Evolutionary conservation across 2,797 vertebrate species (phyloP), one percentile per base, ranked within the genome.

Genomic region (Dallia pectoralis): DNA sequence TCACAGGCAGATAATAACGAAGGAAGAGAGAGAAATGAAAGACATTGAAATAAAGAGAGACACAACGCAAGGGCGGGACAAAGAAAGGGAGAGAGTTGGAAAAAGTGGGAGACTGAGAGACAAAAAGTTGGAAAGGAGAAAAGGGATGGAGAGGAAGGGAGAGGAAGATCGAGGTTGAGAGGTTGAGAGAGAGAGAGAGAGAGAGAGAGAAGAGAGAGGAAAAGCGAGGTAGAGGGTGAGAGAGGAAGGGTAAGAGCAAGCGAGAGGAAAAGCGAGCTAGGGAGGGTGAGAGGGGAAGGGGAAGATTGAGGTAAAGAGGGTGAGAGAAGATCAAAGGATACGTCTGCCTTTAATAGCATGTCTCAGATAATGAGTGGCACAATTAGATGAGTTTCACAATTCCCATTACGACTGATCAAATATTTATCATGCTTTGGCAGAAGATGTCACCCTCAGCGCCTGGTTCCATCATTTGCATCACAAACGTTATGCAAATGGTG

Each of bases 381-480:
- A 97, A 98, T 99, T 98, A 99, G 95, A 90, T 88, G 91, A 87
- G 94, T 93, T 95, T 96, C 96, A 97, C 95, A 96, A 99, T 97
- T 99, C 96, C 96, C 97, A 99, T 99, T 99, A 99, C 89, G 91
- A 92, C 94, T 98, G 94, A 98, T 99, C 95, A 99, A 99, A 98
- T 99, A 99, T 99, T 99, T 98, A 99, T 98, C 89, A 92, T 94
- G 92, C 93, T 92, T 94, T 87, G 79, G 91, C 94, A 93, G 95
- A 97, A 95, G 95, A 94, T 95, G 95, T 96, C 95, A 93, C 93
- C 94, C 93, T 91, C 91, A 93, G 90, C 88, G 65, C 77, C 78
- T 89, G 75, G 84, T 18, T 76, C 80, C 87, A 88, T 89, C 95
- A 96, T 97, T 97, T 96, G 94, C 94, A 95, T 97, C 93, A 93